Evolutionary conservation across 2,888 invertebrate species (phyloP).

Genomic region (Pterostichus madidus): DNA sequence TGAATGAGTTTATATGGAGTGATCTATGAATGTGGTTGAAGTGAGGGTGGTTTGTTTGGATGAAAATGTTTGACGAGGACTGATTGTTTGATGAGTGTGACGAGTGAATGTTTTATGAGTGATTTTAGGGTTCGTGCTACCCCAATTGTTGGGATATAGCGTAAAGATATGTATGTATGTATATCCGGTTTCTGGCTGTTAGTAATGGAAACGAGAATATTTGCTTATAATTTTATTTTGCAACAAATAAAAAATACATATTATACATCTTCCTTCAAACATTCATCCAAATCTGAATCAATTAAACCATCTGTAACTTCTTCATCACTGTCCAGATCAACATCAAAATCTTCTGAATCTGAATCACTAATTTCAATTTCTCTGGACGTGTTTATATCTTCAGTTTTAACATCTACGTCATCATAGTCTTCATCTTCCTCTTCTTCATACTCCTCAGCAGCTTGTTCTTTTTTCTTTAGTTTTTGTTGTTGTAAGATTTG

Average conservation of each 20-base stretch:
- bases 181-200: too few species aligned
- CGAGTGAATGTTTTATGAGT: too few species aligned
- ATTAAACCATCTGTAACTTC: constrained; percentile 44
- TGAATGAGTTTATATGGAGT: too few species aligned
- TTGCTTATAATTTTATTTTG: not conserved
- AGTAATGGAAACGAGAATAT: too few species aligned
- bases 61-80: too few species aligned
- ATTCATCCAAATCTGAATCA: constrained; percentile 62
- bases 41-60: too few species aligned
- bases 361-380: constrained; percentile 68
- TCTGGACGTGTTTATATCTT: constrained; percentile 63
- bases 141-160: too few species aligned
- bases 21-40: too few species aligned
- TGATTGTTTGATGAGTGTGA: too few species aligned
- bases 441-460: constrained; percentile 68
- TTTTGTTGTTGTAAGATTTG: constrained; percentile 74
- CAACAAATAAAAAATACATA: constrained; percentile 3
- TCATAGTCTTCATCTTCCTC: constrained; percentile 62
- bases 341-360: constrained; percentile 63
- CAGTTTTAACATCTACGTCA: constrained; percentile 34
- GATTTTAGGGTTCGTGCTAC: too few species aligned
- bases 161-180: too few species aligned
- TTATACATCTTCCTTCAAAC: not conserved
- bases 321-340: constrained; percentile 59
- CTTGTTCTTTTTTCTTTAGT: constrained; percentile 72